Percentiles rank a stretch among this genome's conserved stretches.
These are phyloP conservation scores for Epizoanthus rinbou DNA, from an alignment of 92 coral and sea anemone species.

Conservation along the genomic window DNA sequence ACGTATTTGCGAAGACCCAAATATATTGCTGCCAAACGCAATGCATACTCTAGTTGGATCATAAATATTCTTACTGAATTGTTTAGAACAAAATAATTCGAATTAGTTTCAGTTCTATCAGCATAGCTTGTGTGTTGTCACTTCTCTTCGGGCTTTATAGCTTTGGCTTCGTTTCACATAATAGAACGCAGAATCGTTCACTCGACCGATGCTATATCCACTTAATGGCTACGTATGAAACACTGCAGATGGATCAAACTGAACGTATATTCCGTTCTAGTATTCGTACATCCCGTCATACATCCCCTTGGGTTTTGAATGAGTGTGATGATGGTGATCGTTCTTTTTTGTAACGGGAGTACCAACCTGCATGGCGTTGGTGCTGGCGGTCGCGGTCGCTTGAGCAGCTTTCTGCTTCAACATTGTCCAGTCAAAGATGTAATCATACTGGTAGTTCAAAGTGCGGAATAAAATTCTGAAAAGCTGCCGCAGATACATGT, in stretches of 20 bases:
- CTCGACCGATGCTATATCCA: background rate
- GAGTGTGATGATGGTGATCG: constrained; percentile 71
- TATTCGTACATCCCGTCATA: constrained; percentile 72
- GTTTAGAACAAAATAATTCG: background rate
- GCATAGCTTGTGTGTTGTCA: background rate
- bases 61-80: background rate
- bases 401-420: constrained; percentile 96
- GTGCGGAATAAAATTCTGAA: constrained; percentile 97
- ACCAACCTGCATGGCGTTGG: constrained; percentile 60
- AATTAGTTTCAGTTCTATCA: background rate
- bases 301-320: constrained; percentile 68
- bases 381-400: constrained; percentile 67
- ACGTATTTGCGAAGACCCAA: background rate
- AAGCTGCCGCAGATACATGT: constrained; percentile 97
- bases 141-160: background rate
- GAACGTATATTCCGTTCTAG: background rate
- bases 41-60: background rate
- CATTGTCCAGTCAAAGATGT: constrained; percentile 99
- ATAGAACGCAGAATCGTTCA: no score
- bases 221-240: background rate
- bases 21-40: background rate
- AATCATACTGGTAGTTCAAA: constrained; percentile 96
- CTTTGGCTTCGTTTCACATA: no score
- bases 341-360: constrained; percentile 70
- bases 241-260: background rate